Evolutionary conservation across 2,888 invertebrate genomes (phyloP).

Genomic region (Tetrapedia diversipes): DNA sequence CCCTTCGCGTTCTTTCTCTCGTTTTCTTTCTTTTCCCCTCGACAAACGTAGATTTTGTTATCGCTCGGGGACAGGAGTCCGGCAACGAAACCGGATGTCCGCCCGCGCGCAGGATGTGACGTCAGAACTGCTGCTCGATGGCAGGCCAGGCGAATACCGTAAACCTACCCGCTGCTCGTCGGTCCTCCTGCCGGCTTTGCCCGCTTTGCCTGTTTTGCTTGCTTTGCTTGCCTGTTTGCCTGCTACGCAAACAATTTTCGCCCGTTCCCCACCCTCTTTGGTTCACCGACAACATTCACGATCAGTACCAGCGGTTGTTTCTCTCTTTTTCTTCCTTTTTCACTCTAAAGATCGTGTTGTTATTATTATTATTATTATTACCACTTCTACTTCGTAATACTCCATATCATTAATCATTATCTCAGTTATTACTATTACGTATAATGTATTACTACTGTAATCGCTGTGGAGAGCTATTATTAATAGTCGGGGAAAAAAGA

Average conservation of each 20-base stretch:
- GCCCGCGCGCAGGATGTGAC: conserved; percentile 81
- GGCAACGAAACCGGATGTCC: conserved; percentile 80
- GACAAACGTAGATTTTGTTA: conserved; percentile 77
- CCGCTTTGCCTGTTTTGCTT: conserved; percentile 29
- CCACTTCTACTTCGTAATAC: too few species aligned
- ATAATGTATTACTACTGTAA: too few species aligned
- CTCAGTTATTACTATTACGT: too few species aligned
- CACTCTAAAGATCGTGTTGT: not conserved
- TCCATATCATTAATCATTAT: too few species aligned
- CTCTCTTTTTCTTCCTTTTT: not conserved
- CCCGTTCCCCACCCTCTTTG: conserved; percentile 4
- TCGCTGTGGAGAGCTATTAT: too few species aligned
- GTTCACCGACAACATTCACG: conserved; percentile 9
- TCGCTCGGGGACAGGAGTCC: conserved; percentile 79
- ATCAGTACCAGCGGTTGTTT: not conserved
- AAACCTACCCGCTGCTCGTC: conserved; percentile 59
- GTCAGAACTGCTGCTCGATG: conserved; percentile 73
- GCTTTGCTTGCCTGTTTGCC: conserved; percentile 45
- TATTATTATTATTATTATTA: not conserved
- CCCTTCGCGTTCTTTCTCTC: conserved; percentile 11
- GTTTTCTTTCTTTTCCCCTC: conserved; percentile 51
- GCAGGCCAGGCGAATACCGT: conserved; percentile 63
- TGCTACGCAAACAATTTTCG: conserved; percentile 67
- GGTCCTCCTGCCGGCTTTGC: conserved; percentile 7
- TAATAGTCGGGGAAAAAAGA: too few species aligned